phyloP scores from a whole-genome alignment of 2,888 invertebrate species.

The Tiliacea aurago region DNA sequence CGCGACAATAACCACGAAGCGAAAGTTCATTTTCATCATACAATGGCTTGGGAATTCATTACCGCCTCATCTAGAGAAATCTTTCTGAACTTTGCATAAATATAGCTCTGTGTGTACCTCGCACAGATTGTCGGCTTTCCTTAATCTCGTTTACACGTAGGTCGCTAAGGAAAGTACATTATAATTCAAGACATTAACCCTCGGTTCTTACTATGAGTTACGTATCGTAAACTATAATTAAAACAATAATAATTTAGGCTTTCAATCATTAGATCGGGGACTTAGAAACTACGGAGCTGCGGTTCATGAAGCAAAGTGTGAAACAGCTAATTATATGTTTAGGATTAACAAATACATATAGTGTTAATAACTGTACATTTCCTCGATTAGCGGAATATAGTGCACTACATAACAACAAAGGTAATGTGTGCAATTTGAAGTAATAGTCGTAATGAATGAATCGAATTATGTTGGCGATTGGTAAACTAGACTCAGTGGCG shows the following conservation, averaged over 20 bases:
- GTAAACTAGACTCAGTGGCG: slow-evolving; percentile 1
- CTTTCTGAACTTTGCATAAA: slow-evolving; percentile 65
- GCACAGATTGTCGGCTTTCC: slow-evolving; percentile 18
- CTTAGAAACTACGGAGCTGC: slow-evolving; percentile 58
- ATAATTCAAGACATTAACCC: slow-evolving; percentile 40
- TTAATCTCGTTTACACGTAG: slow-evolving; percentile 33
- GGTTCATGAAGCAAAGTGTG: slow-evolving; percentile 57
- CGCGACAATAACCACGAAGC: slow-evolving; percentile 75
- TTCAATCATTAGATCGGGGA: slow-evolving; percentile 50
- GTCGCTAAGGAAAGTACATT: slow-evolving; percentile 53
- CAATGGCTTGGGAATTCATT: slow-evolving; percentile 80
- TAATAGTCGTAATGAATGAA: slow-evolving; percentile 29
- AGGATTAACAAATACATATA: slow-evolving; percentile 44
- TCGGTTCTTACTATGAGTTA: slow-evolving; percentile 25
- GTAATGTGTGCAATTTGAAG: slow-evolving; percentile 47
- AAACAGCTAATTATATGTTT: slow-evolving; percentile 53
- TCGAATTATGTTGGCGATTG: slow-evolving; percentile 17
- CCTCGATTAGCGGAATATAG: slow-evolving; percentile 40
- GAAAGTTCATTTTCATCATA: slow-evolving; percentile 79
- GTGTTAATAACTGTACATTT: slow-evolving; percentile 45
- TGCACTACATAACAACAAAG: slow-evolving; percentile 56
- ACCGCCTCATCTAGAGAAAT: slow-evolving; percentile 77
- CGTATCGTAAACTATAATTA: slow-evolving; percentile 55
- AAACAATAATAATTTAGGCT: slow-evolving; percentile 46
- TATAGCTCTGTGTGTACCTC: slow-evolving; percentile 58